Base-by-base conservation (phyloP, 2,797 vertebrate genomes). In the Antrozous pallidus region DNA sequence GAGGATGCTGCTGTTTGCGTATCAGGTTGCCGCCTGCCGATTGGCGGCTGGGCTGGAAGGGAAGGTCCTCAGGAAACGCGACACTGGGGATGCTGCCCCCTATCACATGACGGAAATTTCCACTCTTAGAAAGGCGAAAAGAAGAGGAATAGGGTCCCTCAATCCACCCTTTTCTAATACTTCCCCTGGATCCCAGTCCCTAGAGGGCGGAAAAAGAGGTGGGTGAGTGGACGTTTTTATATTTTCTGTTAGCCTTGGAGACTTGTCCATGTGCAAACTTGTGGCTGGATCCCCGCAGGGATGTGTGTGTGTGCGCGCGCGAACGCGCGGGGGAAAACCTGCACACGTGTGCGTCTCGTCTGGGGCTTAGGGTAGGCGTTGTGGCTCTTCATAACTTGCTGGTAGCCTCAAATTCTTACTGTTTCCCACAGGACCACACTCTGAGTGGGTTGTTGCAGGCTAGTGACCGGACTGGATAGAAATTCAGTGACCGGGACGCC, bases 91-190 rank as follows among this genome's bases (percentile, higher is more conserved):
- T 97, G 97, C 96, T 95, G 96, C 97, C 97, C 97, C 96, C 96
- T 93, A 96, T 96, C 97, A 97, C 96, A 96, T 94, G 94, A 97
- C 92, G 97, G 97, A 98, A 97, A 98, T 97, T 97, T 98, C 97
- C 97, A 98, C 95, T 92, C 97, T 96, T 87, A 47, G 42, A 42
- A 42, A 42, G 95, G 86, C 81, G 42, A 56, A 95, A 95, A 93
- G 95, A 95, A 95, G 90, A 95, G 95, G 96, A 96, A 96, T 81
- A 94, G 95, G 70, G 93, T 96, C 90, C 93, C 63, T 78, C 61
- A 10, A 14, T 71, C 69, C 58, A 56, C 33, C 33, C 47, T 75
- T 89, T 91, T 13, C 88, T 4, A 12, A 71, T 40, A 73, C 81
- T 69, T 94, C 17, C 51, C 31, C 63, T 65, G 88, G 73, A 91